Evolutionary conservation across 2,113 vertebrate genomes (phyloP), one percentile per base, ranked within the genome.

Genomic region (Todiramphus saurophagus): DNA sequence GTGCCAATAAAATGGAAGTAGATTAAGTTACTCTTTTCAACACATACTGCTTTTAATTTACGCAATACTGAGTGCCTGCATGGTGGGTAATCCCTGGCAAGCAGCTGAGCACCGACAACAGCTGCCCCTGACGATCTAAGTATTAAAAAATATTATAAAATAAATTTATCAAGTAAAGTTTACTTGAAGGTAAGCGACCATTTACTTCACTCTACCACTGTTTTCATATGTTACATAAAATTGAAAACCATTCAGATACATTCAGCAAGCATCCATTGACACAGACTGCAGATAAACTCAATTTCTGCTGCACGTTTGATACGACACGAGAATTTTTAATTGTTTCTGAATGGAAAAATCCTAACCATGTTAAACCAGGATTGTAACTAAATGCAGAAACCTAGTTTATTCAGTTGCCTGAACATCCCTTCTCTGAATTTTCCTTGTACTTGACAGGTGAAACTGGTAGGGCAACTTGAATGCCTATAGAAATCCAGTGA

Each of bases 391-490:
- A 97, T 50, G 19, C 31, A 94, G 64, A n/a, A 84, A 94, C 87
- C 53, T 69, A 41, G 67, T 76, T 96, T 73, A 87, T 79, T 73
- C 77, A 79, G 27, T 39, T 69, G 48, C 70, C 58, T 79, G 44
- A 90, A 85, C 13, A 78, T 23, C 27, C 20, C n/a, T n/a, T 74
- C 85, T 76, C 83, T 70, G 33, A 51, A 76, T 76, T 75, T 82
- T 60, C 76, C 51, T 89, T 83, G 58, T 15, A 72, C 74, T 53
- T 82, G 31, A 75, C 83, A 96, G 86, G 80, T 87, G 77, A 83
- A 95, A 96, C 95, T 62, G 80, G 92, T 87, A 95, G 69, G 62
- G 56, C 82, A 90, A 82, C 92, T 79, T 81, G 72, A 76, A 81
- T 64, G 31, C 31, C 58, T 69, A 31, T 0, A 93, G 89, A 96